Evolutionary conservation across 1,140 invertebrate species (phyloP), one percentile per base, ranked within the genome.

Genomic region (Bombus waltoni): DNA sequence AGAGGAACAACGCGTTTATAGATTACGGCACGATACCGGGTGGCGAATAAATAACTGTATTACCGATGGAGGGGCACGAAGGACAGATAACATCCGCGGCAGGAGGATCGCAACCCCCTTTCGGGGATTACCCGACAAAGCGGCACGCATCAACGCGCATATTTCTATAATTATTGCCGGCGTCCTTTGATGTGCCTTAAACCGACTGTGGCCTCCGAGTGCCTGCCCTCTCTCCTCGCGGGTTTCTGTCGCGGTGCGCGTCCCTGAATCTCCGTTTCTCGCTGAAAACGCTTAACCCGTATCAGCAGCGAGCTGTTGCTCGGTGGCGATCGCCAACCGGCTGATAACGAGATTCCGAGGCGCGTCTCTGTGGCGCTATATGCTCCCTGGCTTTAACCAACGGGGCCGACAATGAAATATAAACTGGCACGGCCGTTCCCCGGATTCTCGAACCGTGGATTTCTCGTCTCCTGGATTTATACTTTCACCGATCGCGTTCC

Each of bases 81-180:
- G 73, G 62, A 32, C 82, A 89, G 92, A 94, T 94, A 94, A 91
- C 89, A 93, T 93, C 93, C 93, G 83, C 28, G 28, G 88, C 35
- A 86, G n/a, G 62, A 35, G 18, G 65, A 28, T 75, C 86, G 83
- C 87, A 57, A 89, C 81, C 85, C 77, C 86, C 87, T 92, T 92
- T 93, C 88, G 82, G 89, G 86, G 85, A 87, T 92, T 83, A 78
- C 89, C 89, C 86, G 90, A 92, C 90, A 92, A 91, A 88, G 88
- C 89, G 75, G 83, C 78, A 86, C 89, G 92, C 91, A 91, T 93
- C 91, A 90, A 90, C 90, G 92, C 91, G 91, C 93, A 94, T 95
- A 95, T 95, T 95, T 95, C 93, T 94, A 92, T 95, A 95, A 95
- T 95, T 95, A 95, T 94, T 94, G 93, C 91, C 94, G 94, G 94